Conservation (phyloP, 1,140 invertebrate genomes). For the Macrobrachium nipponense region DNA sequence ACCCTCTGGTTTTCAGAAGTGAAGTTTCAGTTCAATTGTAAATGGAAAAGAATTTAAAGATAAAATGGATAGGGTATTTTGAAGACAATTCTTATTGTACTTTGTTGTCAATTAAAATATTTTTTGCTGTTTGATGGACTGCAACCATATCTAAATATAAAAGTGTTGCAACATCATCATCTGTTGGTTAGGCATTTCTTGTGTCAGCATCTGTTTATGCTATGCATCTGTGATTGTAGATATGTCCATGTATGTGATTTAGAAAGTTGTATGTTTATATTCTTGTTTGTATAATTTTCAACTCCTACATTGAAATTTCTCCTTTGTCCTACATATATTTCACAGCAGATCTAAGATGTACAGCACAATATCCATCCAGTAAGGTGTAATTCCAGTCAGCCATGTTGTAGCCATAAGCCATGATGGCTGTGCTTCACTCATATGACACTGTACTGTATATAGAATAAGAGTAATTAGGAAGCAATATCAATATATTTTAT, state of each 20-base stretch:
- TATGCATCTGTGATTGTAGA: constrained; percentile 36
- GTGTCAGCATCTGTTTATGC: constrained; percentile 21
- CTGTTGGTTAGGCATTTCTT: constrained; percentile 8
- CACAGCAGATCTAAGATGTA: neutral
- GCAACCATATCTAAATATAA: neutral
- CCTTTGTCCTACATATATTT: constrained; percentile 1
- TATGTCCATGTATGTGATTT: constrained; percentile 16
- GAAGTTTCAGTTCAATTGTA: too few relatives aligned
- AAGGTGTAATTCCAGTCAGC: neutral
- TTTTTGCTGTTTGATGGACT: neutral
- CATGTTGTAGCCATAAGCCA: too few relatives aligned
- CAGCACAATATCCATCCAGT: constrained; percentile 31
- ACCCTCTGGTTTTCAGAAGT: too few relatives aligned
- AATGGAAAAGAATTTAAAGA: too few relatives aligned
- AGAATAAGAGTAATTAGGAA: too few relatives aligned
- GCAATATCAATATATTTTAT: too few relatives aligned
- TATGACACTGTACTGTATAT: too few relatives aligned
- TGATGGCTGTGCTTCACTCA: too few relatives aligned
- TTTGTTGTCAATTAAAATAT: neutral
- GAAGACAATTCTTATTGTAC: too few relatives aligned
- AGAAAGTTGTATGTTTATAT: constrained; percentile 21
- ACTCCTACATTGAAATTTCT: neutral
- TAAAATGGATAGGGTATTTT: too few relatives aligned
- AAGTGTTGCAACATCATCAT: constrained; percentile 21
- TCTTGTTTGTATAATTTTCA: neutral